Evolutionary conservation across 2,888 invertebrate genomes (phyloP), one percentile per base, ranked within the genome.

Genomic region (Spilarctia lutea): DNA sequence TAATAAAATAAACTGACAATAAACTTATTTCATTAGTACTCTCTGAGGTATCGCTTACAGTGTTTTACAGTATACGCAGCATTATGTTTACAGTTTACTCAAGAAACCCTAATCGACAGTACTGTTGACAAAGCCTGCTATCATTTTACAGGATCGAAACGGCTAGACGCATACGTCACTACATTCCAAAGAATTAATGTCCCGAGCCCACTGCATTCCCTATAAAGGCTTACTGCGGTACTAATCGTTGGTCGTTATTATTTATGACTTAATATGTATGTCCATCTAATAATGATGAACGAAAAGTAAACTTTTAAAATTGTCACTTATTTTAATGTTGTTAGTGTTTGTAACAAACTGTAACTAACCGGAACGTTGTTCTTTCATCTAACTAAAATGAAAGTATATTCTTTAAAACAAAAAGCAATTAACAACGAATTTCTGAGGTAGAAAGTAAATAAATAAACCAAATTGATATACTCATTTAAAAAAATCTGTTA

Each of bases 241-340:
- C 87, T 91, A 91, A 92, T 91, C 87, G 90, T 66, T 76, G 76
- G 75, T 83, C 87, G 88, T 90, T 91, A 90, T 88, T 90, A 90
- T 86, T 86, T 87, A 86, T 89, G 87, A 88, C 87, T 85, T 86
- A 89, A 85, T 83, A 77, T 77, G 76, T 81, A 81, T 83, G 83
- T 81, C 82, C 78, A 76, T 72, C 76, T 79, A 75, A 78, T 77
- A 65, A 75, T 48, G 75, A 73, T 45, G 66, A 71, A 33, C 39
- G n/a, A 42, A 42, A 67, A 68, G 13, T 67, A 42, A 67, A 60
- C 3, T n/a, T 60, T 3, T 13, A 10, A n/a, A 60, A 56, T 8
- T n/a, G 56, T 48, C 48, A 48, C 20, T 2, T 0, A 48, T 6
- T 48, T 48, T 20, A 48, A 48, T 48, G 45, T 48, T 18, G 0